Percentiles rank a stretch among this genome's conserved stretches.
Conservation (phyloP, 2,888 invertebrate species). For the Conops quadrifasciatus region DNA sequence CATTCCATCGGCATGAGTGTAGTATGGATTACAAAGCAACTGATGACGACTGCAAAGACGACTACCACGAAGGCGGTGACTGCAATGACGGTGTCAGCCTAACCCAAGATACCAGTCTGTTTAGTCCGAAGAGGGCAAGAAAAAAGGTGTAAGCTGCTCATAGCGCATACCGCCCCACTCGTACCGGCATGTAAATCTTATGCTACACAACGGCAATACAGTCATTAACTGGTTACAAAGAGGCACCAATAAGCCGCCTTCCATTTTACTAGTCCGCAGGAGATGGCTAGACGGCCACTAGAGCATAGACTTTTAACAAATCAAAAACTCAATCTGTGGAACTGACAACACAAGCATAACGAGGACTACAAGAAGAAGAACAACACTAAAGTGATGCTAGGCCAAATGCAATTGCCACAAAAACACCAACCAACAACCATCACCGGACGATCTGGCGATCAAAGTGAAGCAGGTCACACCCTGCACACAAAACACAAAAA, state of each 20-base stretch:
- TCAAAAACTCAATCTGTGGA: constrained; percentile 34
- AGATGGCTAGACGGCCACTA: background rate
- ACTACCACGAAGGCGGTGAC: no score
- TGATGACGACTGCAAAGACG: background rate
- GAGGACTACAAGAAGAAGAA: no score
- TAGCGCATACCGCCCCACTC: background rate
- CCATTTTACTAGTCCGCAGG: background rate
- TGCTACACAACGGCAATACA: constrained; percentile 49
- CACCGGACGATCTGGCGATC: constrained; percentile 14
- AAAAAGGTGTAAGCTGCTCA: no score
- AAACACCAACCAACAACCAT: background rate
- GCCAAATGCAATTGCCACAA: background rate
- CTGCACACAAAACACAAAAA: constrained; percentile 43
- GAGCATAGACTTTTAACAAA: constrained; percentile 34
- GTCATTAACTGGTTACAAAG: constrained; percentile 62
- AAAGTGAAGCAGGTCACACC: constrained; percentile 60
- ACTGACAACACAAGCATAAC: constrained; percentile 15
- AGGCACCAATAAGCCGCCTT: constrained; percentile 29
- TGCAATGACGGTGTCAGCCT: background rate
- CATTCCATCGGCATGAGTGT: constrained; percentile 3
- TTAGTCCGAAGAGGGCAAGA: background rate
- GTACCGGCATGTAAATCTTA: constrained; percentile 3
- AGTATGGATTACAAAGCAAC: background rate
- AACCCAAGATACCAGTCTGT: background rate
- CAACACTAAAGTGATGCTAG: constrained; percentile 27